Evolutionary conservation across 2,888 invertebrate genomes (phyloP).

Genomic region (Synanthedon formicaeformis): DNA sequence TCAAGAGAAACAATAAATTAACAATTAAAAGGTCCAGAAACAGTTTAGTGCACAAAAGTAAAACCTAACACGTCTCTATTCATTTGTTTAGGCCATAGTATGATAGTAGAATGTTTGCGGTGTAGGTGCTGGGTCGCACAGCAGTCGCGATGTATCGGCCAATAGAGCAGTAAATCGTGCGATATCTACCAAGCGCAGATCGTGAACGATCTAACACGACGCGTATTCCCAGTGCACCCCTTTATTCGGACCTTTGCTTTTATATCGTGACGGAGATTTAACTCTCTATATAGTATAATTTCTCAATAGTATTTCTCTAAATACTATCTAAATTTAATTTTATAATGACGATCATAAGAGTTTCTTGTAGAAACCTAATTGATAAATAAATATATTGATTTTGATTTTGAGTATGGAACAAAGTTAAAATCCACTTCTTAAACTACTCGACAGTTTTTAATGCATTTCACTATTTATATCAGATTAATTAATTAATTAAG

Average conservation of each 20-base stretch:
- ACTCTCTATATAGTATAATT: neutral
- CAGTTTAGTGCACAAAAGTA: neutral
- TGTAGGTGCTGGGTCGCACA: conserved; percentile 18
- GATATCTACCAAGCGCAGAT: conserved; percentile 25
- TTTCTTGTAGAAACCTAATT: too few species aligned
- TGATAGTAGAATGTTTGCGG: conserved; percentile 4
- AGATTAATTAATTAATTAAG: too few species aligned
- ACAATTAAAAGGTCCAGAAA: too few species aligned
- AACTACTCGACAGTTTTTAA: too few species aligned
- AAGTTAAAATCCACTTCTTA: too few species aligned
- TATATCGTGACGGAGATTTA: neutral
- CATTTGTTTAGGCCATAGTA: neutral
- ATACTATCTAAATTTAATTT: too few species aligned
- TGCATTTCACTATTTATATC: too few species aligned
- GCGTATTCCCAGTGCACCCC: neutral
- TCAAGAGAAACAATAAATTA: too few species aligned
- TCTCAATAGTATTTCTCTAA: too few species aligned
- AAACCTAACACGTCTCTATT: neutral
- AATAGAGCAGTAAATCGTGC: conserved; percentile 38
- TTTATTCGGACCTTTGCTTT: neutral
- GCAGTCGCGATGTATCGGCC: conserved; percentile 32
- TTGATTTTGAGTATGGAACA: too few species aligned
- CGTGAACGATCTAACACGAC: conserved; percentile 21
- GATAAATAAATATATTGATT: too few species aligned
- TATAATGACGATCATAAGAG: too few species aligned